Evolutionary conservation across 1,140 invertebrate species (phyloP).

Genomic region (Carposina sasakii): DNA sequence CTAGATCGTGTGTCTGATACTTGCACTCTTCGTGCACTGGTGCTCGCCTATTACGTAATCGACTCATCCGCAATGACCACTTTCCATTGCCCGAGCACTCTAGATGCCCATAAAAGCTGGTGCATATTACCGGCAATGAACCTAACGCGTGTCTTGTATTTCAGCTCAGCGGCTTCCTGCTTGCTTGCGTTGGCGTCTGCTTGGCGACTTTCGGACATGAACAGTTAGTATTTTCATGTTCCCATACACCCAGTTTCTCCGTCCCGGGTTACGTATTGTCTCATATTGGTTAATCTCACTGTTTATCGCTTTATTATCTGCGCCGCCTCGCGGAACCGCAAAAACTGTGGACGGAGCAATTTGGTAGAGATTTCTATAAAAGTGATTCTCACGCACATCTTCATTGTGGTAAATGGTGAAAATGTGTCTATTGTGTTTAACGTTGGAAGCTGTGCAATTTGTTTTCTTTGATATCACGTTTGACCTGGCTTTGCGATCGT

Average conservation of each 20-base stretch:
- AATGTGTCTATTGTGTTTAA: conserved; percentile 49
- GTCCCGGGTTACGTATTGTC: conserved; percentile 6
- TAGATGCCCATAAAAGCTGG: too few species aligned
- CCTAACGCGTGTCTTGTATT: too few species aligned
- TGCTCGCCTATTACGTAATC: too few species aligned
- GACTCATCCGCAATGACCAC: too few species aligned
- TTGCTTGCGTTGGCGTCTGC: conserved; percentile 60
- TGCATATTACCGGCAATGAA: too few species aligned
- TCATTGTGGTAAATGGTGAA: conserved; percentile 61
- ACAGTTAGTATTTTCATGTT: conserved; percentile 62
- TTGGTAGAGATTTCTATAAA: conserved; percentile 52
- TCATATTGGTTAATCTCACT: neutral
- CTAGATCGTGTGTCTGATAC: too few species aligned
- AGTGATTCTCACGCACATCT: conserved; percentile 53
- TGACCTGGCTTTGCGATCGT: conserved; percentile 41
- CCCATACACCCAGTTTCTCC: conserved; percentile 11
- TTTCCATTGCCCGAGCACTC: too few species aligned
- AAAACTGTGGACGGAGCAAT: conserved; percentile 37
- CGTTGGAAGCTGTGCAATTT: conserved; percentile 30
- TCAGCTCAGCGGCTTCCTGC: conserved; percentile 60
- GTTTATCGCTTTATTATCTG: conserved; percentile 18
- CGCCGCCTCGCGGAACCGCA: conserved; percentile 24
- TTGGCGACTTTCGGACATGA: conserved; percentile 64
- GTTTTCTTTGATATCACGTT: conserved; percentile 42
- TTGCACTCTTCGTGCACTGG: too few species aligned